Conservation (phyloP, 2,888 invertebrate genomes). For the Thereva nobilitata region DNA sequence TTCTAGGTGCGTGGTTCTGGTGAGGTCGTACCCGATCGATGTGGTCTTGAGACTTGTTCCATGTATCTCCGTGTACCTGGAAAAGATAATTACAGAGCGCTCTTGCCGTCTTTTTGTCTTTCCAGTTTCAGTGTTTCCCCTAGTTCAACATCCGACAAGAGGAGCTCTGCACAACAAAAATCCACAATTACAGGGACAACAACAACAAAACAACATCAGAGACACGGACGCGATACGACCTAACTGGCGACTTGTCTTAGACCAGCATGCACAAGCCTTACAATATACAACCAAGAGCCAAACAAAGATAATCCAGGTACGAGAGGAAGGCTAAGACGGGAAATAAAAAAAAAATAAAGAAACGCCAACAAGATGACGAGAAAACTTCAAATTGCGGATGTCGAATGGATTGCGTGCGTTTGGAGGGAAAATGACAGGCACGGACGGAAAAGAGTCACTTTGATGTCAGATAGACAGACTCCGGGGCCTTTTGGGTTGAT, state of each 20-base stretch:
- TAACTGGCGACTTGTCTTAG: constrained; percentile 28
- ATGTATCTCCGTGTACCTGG: constrained; percentile 36
- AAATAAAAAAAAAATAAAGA: constrained; percentile 19
- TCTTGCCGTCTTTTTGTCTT: constrained; percentile 38
- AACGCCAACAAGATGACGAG: constrained; percentile 33
- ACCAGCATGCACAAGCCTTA: constrained; percentile 4
- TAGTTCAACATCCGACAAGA: constrained; percentile 30
- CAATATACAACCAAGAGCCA: not conserved
- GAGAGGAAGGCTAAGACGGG: constrained; percentile 19
- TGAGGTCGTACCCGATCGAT: constrained; percentile 7
- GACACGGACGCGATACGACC: constrained; percentile 15
- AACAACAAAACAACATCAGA: constrained; percentile 19
- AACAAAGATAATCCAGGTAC: constrained; percentile 21
- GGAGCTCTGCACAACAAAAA: constrained; percentile 23
- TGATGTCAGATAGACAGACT: not conserved
- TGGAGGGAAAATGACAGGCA: constrained; percentile 34
- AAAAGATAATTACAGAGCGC: constrained; percentile 42
- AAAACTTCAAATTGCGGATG: constrained; percentile 40
- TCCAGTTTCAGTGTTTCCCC: constrained; percentile 33
- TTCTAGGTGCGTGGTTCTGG: constrained; percentile 23
- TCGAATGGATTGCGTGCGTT: constrained; percentile 38
- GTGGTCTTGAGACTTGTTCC: constrained; percentile 16
- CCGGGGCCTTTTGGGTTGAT: not conserved
- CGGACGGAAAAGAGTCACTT: constrained; percentile 36
- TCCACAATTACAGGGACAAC: constrained; percentile 27